Evolutionary conservation across 2,797 vertebrate genomes (phyloP), one percentile per base, ranked within the genome.

Genomic region (Mormyrops attenuatus): DNA sequence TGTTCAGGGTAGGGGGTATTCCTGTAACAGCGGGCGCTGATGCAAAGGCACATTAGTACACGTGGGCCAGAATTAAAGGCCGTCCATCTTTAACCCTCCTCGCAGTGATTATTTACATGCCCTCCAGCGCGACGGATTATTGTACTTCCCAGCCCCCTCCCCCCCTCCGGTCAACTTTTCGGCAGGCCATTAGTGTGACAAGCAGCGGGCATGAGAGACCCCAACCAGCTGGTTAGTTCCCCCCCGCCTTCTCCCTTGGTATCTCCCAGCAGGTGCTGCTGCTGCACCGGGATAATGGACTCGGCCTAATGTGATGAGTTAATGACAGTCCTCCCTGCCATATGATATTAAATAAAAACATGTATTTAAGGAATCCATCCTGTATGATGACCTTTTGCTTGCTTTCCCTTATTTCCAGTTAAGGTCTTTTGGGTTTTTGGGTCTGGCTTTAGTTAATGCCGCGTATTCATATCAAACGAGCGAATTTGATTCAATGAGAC

Each of bases 21-120:
- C 38, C 90, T 92, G 88, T 89, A 91, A 90, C 89, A 90, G 91
- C 63, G 91, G 91, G 95, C 92, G 90, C 93, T 95, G 94, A 96
- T 95, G 95, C 93, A 94, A 94, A 93, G 95, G 94, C 93, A 94
- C 96, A 96, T 96, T 95, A 96, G 93, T 50, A 89, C 89, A 92
- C 90, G 50, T n/a, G 47, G 44, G 30, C 6, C 77, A 82, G 53
- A 89, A 82, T 77, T 26, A 60, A 84, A 85, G 7, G n/a, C 1
- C 49, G 11, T 89, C 82, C 55, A 89, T 89, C 41, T 49, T 84
- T 84, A 55, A 60, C 57, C 73, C 88, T 13, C 52, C 77, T n/a
- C 41, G 77, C 88, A 85, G 84, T 85, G 90, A 92, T 91, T 93
- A 93, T 93, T 92, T 93, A 92, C 91, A 91, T 91, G 87, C 55